Conservation (phyloP, 2,888 invertebrate species). For the Cephus nigrinus region DNA sequence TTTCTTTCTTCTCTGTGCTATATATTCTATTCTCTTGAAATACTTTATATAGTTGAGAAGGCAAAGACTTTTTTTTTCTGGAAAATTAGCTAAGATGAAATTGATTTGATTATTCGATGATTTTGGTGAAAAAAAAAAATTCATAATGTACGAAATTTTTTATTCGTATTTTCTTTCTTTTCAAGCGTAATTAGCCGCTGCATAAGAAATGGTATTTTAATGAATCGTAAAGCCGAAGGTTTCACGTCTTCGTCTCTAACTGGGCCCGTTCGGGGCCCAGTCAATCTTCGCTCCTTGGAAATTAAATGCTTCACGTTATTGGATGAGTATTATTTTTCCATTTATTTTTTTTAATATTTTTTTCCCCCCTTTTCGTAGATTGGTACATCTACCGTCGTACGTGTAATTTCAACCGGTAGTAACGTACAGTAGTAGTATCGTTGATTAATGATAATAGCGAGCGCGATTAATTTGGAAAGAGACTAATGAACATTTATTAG, state of each 20-base stretch:
- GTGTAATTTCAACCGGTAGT: neutral
- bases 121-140: neutral
- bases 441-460: neutral
- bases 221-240: conserved; percentile 53
- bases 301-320: conserved; percentile 33
- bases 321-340: neutral
- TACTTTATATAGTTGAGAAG: no score
- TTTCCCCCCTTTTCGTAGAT: neutral
- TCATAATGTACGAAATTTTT: neutral
- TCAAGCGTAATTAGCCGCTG: conserved; percentile 52
- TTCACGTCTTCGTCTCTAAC: conserved; percentile 33
- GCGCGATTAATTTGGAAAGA: neutral
- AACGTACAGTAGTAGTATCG: neutral
- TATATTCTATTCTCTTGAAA: neutral
- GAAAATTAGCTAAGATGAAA: neutral
- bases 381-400: neutral
- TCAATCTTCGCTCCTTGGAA: conserved; percentile 46
- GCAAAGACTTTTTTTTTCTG: neutral
- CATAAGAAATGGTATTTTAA: conserved; percentile 60
- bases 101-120: neutral
- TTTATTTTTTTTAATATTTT: neutral
- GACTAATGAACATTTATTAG: neutral
- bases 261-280: conserved; percentile 30
- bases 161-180: conserved; percentile 13
- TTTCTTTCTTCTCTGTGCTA: neutral